A percentile compares a stretch with the other conserved stretches of the same genome.
phyloP scores from a whole-genome alignment of 2,113 vertebrate species.

The Elephantulus edwardii region DNA sequence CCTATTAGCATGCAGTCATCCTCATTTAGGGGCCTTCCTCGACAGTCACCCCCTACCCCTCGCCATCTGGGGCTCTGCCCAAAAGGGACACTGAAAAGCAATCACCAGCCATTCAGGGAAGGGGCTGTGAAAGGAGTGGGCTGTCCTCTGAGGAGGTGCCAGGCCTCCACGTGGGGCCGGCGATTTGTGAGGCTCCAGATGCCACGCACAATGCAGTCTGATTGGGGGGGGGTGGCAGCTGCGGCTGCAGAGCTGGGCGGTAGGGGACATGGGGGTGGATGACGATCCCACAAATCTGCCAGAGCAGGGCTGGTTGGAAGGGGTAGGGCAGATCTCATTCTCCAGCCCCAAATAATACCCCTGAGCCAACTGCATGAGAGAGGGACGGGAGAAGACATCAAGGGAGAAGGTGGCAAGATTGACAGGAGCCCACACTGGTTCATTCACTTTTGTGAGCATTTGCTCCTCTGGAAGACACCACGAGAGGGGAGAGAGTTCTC shows the following conservation, averaged over 20 bases:
- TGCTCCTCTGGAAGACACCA: background rate
- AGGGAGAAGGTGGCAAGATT: background rate
- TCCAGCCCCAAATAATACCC: background rate
- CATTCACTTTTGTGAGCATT: background rate
- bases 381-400: background rate
- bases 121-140: background rate
- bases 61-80: conserved; percentile 3
- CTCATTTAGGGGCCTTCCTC: conserved; percentile 31
- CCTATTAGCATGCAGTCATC: background rate
- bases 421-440: background rate
- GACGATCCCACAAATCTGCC: background rate
- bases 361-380: conserved; percentile 47
- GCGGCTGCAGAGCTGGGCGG: background rate
- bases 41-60: background rate
- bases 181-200: conserved; percentile 73
- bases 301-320: background rate
- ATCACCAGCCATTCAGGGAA: conserved; percentile 76
- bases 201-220: conserved; percentile 75
- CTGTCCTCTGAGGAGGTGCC: conserved; percentile 61
- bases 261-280: background rate
- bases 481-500: background rate
- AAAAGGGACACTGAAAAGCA: background rate
- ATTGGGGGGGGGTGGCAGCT: conserved; percentile 66
- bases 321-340: background rate
- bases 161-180: conserved; percentile 30